Percentiles rank a stretch among this genome's conserved stretches.
phyloP scores from a whole-genome alignment of 2,113 vertebrate genomes.

The Campylorhamphus procurvoides region DNA sequence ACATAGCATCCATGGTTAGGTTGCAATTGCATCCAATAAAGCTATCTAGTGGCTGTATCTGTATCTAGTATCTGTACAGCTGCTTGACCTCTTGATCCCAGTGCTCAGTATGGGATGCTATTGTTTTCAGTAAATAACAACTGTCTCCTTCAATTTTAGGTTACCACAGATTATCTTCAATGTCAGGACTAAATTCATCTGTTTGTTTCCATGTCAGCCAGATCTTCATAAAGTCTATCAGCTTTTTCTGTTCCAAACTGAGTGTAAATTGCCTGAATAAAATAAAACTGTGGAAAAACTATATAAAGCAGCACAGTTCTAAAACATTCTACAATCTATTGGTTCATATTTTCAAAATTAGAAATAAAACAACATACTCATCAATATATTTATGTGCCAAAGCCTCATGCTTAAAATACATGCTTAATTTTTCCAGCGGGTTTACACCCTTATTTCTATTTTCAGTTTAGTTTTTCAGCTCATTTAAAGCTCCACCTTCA shows the following conservation, averaged over 20 bases:
- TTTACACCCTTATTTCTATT: background rate
- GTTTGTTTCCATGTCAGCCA: slow-evolving; percentile 70
- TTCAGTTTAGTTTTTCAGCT: background rate
- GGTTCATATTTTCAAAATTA: background rate
- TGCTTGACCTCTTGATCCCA: background rate
- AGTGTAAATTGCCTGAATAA: background rate
- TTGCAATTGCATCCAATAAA: background rate
- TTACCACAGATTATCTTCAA: background rate
- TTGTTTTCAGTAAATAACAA: background rate
- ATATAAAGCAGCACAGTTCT: background rate
- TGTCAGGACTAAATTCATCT: background rate
- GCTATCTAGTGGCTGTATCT: no score
- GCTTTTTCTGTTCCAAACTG: slow-evolving; percentile 74
- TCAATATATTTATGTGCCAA: background rate
- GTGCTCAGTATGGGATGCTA: no score
- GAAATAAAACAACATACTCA: background rate
- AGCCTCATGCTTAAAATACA: background rate
- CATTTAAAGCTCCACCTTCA: background rate
- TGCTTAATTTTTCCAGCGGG: background rate
- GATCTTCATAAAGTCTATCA: slow-evolving; percentile 80
- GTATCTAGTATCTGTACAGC: no score
- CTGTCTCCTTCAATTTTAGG: background rate
- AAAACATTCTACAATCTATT: background rate
- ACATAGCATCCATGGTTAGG: background rate
- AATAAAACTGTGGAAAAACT: background rate